Evolutionary conservation across 2,888 invertebrate genomes (phyloP).

Genomic region (Pseudolycoriella hygida): DNA sequence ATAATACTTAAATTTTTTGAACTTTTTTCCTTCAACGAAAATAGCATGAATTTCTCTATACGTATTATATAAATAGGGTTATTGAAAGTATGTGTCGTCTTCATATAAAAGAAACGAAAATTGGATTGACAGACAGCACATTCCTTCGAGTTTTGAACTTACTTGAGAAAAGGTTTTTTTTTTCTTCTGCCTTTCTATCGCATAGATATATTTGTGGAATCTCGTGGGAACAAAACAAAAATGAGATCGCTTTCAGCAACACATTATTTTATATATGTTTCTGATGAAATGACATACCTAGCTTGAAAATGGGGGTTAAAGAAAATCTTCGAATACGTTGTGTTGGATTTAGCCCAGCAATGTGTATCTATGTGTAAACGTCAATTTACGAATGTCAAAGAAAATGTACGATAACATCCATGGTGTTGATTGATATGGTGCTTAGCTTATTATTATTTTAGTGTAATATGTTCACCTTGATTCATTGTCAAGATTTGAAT

Average conservation of each 20-base stretch:
- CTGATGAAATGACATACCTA: constrained; percentile 1
- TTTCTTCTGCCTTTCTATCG: not conserved
- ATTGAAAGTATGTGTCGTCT: not conserved
- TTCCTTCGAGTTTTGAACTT: not conserved
- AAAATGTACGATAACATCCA: no score
- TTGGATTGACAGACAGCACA: constrained; percentile 1
- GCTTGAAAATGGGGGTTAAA: not conserved
- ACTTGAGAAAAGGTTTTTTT: not conserved
- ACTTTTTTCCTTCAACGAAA: no score
- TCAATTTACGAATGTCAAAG: no score
- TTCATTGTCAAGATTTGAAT: no score
- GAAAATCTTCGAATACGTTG: not conserved
- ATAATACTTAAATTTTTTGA: no score
- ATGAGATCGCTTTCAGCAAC: constrained; percentile 1
- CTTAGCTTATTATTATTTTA: no score
- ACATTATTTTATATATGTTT: not conserved
- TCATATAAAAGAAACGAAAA: not conserved
- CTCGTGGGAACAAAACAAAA: not conserved
- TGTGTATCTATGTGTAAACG: no score
- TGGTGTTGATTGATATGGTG: no score
- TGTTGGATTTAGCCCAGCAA: no score
- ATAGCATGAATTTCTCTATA: no score
- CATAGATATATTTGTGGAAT: not conserved
- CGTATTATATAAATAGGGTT: no score
- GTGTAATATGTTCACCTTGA: no score